Evolutionary conservation across 2,888 invertebrate genomes (phyloP), one percentile per base, ranked within the genome.

Genomic region (Tetranychus piercei): DNA sequence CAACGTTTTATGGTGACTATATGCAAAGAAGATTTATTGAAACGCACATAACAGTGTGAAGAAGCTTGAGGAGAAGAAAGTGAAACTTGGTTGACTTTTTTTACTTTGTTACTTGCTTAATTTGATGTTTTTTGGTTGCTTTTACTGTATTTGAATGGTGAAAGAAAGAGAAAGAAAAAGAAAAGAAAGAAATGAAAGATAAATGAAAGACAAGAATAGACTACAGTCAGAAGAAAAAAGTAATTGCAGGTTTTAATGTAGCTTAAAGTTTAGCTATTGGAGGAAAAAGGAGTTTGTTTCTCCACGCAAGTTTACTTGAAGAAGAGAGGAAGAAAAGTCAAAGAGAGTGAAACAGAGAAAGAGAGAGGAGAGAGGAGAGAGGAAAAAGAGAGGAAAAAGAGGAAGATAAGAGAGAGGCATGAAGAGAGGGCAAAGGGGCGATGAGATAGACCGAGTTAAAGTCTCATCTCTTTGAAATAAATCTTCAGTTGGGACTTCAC

Each of bases 271-370:
- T 11, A 55, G 55, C 55, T 55, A 55, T 55, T 55, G 55, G 55
- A 55, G 9, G 55, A 15, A 34, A 34, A 55, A 55, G 55, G 55
- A 55, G 55, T 55, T 55, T 34, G 11, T 55, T 55, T 9, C 55
- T 55, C 11, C 7, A 55, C 55, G 55, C 69, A 69, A 69, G 69
- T 23, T n/a, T 23, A 69, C 1, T 69, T 20, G 69, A 69, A 69
- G 22, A 69, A 20, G 67, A 67, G 11, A n/a, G 23, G 34, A 34
- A 34, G 34, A 34, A 34, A 34, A 69, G 22, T 20, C 22, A 69
- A 22, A 69, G 69, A 69, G 69, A 69, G 69, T 20, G 69, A 69
- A n/a, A 67, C 18, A 67, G 69, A 69, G 69, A 69, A 22, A n/a
- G 69, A 69, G 69, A n/a, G 69, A 69, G n/a, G 11, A 15, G 20